A percentile compares a stretch with the other conserved stretches of the same genome.
These are phyloP conservation scores for Astreopora myriophthalma DNA, from an alignment of 64 coral and sea anemone species.

Conservation along the genomic window DNA sequence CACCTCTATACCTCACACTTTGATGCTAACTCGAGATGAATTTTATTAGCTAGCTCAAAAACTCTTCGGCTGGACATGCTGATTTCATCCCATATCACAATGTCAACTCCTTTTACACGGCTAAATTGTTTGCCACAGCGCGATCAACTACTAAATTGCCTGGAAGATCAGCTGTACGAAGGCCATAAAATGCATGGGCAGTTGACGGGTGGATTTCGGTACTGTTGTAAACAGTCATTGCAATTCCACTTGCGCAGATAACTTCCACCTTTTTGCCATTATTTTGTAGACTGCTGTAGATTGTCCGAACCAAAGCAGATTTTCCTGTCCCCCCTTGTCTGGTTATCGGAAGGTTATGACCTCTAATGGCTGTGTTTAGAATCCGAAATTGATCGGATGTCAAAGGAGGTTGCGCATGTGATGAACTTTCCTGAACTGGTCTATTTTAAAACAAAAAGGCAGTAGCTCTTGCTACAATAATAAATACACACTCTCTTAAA, in stretches of 20 bases:
- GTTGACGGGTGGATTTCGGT: not conserved
- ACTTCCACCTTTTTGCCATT: conserved; percentile 27
- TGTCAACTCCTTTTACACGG: conserved; percentile 7
- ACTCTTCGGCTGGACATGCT: conserved; percentile 53
- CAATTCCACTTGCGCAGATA: conserved; percentile 49
- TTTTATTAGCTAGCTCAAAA: not conserved
- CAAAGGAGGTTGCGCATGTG: not conserved
- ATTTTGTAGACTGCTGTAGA: not conserved
- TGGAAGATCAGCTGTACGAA: conserved; percentile 45
- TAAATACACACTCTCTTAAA: not conserved
- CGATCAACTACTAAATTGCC: conserved; percentile 2
- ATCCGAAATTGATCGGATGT: not conserved
- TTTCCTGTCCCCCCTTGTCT: conserved; percentile 53
- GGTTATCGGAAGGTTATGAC: conserved; percentile 29
- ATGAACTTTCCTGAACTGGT: not conserved
- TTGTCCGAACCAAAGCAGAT: not conserved
- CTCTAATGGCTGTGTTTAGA: not conserved
- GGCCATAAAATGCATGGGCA: conserved; percentile 10
- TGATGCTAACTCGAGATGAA: not conserved
- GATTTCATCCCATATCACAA: conserved; percentile 55
- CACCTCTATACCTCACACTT: not conserved
- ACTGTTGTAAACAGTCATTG: not conserved
- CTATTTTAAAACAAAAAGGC: not conserved
- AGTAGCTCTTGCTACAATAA: not conserved
- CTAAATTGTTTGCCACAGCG: conserved; percentile 20